Base-by-base conservation (phyloP, 1,140 invertebrate species). In the Brachionus plicatilis region DNA sequence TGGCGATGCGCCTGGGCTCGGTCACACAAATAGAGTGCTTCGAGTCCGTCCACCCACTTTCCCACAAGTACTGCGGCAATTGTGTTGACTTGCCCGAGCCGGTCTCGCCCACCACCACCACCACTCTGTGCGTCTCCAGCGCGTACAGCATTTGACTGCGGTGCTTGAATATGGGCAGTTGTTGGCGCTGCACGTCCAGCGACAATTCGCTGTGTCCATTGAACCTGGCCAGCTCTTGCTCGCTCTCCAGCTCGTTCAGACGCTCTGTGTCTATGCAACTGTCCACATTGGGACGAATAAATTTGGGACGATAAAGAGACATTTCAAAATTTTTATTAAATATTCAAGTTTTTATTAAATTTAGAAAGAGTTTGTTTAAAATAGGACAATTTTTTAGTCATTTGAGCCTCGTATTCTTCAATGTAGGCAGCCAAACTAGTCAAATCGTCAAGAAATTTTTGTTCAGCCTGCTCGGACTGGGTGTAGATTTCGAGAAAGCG, bases 1-100 rank as follows among this genome's bases (percentile, higher is more conserved):
- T 95, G 1, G 96, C 95, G 2, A 98, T 93, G 85, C 96, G 92
- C 56, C 97, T 91, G 0, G 97, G 96, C 88, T 99, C 94, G 3
- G 96, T 97, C 29, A 99, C 92, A 47, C 93, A 95, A 75, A 99
- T 93, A 91, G 85, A 89, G 85, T 83, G 92, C 76, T 89, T 92
- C 56, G 90, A 87, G 17, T 84, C 85, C 6, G 87, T 88, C 94
- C 96, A 99, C 84, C 96, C 96, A 84, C 93, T 93, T 90, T 99
- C 96, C 66, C 93, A 88, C 8, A 99, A 90, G 89, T 96, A 99
- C 93, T 98, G 91, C 47, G 86, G 86, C n/a, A 86, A 82, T 83
- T 86, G 76, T 0, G 45, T 60, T 70, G 72, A 80, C 41, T 83
- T 83, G 3, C 79, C 82, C 27, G 41, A 65, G 20, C 84, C 84